A percentile compares a stretch with the other conserved stretches of the same genome.
These are phyloP conservation scores for Epinotia ramella DNA, from an alignment of 2,888 invertebrate genomes.

Conservation along the genomic window DNA sequence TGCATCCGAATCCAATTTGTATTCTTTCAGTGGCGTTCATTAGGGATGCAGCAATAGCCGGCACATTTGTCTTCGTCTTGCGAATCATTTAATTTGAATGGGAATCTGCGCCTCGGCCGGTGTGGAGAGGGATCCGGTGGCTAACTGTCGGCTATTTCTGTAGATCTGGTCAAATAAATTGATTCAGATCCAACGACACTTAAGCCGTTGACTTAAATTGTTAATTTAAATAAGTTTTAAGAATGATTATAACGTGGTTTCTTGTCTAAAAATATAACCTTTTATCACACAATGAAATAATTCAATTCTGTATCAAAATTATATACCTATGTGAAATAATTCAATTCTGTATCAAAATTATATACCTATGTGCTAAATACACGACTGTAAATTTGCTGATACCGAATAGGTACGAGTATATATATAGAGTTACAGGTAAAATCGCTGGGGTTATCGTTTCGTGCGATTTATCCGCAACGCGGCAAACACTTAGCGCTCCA, in stretches of 20 bases:
- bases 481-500: conserved; percentile 33
- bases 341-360: too few relatives aligned
- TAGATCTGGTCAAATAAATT: conserved; percentile 37
- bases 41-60: conserved; percentile 33
- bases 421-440: background rate
- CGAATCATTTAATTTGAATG: conserved; percentile 64
- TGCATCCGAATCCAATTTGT: conserved; percentile 34
- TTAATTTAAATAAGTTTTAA: too few relatives aligned
- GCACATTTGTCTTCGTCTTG: conserved; percentile 45
- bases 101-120: conserved; percentile 53
- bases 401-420: background rate
- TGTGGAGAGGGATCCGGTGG: background rate
- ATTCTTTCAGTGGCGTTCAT: conserved; percentile 36
- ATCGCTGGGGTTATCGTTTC: conserved; percentile 3
- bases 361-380: background rate
- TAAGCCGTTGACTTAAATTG: too few relatives aligned
- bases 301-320: too few relatives aligned
- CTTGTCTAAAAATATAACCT: too few relatives aligned
- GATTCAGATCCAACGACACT: conserved; percentile 24
- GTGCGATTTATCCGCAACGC: conserved; percentile 12
- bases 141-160: background rate
- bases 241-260: too few relatives aligned
- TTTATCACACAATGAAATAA: too few relatives aligned
- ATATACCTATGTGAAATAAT: too few relatives aligned
- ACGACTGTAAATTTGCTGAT: background rate